These are phyloP conservation scores for Gymnarchus niloticus DNA, from an alignment of 2,113 vertebrate genomes.

Conservation along the genomic window DNA sequence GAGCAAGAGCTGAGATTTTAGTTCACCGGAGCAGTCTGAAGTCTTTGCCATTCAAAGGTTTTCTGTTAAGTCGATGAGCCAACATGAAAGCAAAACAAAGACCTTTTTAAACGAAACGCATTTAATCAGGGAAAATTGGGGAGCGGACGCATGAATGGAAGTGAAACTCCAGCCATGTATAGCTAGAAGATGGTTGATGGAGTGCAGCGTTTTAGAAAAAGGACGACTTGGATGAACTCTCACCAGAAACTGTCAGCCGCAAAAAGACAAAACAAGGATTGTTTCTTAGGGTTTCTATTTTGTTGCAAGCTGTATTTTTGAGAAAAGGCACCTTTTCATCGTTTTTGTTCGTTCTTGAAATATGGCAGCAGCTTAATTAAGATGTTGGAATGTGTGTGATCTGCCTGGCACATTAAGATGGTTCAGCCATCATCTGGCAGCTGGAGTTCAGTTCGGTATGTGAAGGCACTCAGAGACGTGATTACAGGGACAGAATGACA, in stretches of 20 bases:
- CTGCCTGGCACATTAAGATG: slow-evolving; percentile 69
- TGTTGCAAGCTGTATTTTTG: background rate
- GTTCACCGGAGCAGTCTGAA: slow-evolving; percentile 32
- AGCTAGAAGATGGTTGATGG: background rate
- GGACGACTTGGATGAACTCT: background rate
- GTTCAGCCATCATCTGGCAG: slow-evolving; percentile 64
- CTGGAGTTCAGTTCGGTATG: slow-evolving; percentile 63
- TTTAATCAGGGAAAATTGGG: slow-evolving; percentile 13
- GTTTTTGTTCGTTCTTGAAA: slow-evolving; percentile 42
- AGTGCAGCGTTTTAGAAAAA: slow-evolving; percentile 14
- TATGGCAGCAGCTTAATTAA: slow-evolving; percentile 54
- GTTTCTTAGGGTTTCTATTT: background rate
- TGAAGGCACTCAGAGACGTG: slow-evolving; percentile 61
- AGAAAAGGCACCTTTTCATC: slow-evolving; percentile 40
- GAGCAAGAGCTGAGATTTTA: slow-evolving; percentile 27
- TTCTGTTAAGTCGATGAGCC: slow-evolving; percentile 19
- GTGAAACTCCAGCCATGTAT: background rate
- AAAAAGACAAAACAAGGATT: background rate
- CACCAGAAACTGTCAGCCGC: background rate
- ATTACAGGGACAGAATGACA: slow-evolving; percentile 54
- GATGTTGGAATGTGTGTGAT: slow-evolving; percentile 58
- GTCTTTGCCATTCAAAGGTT: slow-evolving; percentile 11
- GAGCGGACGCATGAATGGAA: slow-evolving; percentile 31
- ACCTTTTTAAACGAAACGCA: slow-evolving; percentile 27
- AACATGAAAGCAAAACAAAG: background rate